These are phyloP conservation scores for Cyprinella venusta DNA, from an alignment of 2,797 vertebrate genomes.

Conservation along the genomic window DNA sequence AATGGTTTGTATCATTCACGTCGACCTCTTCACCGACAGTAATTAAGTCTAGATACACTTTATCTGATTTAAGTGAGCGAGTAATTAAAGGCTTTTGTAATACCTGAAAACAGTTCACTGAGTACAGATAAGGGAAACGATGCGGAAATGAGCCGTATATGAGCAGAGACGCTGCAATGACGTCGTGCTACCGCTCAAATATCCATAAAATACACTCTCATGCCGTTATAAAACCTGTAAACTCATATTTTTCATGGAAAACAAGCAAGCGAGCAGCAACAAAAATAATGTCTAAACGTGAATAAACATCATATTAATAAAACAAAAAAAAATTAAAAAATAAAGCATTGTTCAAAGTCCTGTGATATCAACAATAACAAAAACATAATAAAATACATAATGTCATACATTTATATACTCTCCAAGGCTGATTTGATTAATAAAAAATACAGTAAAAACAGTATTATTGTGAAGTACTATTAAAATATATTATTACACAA, in stretches of 20 bases:
- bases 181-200: slow-evolving; percentile 13
- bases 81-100: slow-evolving; percentile 60
- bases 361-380: background rate
- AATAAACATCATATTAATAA: background rate
- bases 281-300: background rate
- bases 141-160: slow-evolving; percentile 4
- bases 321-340: background rate
- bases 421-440: background rate
- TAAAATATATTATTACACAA: too few species aligned
- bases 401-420: background rate
- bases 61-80: slow-evolving; percentile 48
- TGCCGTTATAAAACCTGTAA: background rate
- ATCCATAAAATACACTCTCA: slow-evolving; percentile 11
- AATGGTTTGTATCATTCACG: slow-evolving; percentile 45
- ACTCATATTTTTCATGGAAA: background rate
- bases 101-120: slow-evolving; percentile 45
- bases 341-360: background rate
- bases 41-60: slow-evolving; percentile 56
- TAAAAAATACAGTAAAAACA: background rate
- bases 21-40: slow-evolving; percentile 39
- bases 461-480: background rate
- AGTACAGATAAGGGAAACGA: slow-evolving; percentile 33
- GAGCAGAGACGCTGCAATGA: slow-evolving; percentile 7
- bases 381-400: background rate
- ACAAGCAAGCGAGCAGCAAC: background rate